Evolutionary conservation across 2,888 invertebrate genomes (phyloP), one percentile per base, ranked within the genome.

Genomic region (Troilus luridus): DNA sequence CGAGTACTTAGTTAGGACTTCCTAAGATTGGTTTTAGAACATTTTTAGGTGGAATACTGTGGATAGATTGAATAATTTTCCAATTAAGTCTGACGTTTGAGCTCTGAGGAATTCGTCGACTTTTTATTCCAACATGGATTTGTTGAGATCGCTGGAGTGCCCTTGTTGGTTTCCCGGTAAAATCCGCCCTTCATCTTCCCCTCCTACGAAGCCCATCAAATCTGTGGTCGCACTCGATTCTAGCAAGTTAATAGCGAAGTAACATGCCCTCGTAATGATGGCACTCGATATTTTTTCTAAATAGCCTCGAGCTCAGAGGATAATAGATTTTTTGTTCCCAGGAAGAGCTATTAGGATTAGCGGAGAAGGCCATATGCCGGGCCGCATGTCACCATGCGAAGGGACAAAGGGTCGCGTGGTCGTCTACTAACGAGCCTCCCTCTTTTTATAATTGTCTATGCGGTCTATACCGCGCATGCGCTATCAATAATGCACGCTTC

Each of bases 341-440:
- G 5, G 56, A 21, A 58, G 85, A 85, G 85, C 85, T 56, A 85
- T 85, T 85, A 85, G 90, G 90, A 90, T 90, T 90, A 90, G 90
- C 54, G 89, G 19, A 6, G 12, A 1, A 24, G 12, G 90, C 90
- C 90, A 90, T 90, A 90, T 90, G 90, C 90, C 77, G 77, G n/a
- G 64, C 90, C 54, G 90, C 90, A 90, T 90, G 90, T 90, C 90
- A 90, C 90, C 90, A 56, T 41, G 41, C 24, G 17, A 10, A 19
- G 12, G 90, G 67, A 90, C 90, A 90, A 90, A 72, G 90, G 90
- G 56, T 14, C 24, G 56, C 90, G 62, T 41, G 58, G 56, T 58
- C 12, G 0, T 24, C 21, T n/a, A 11, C 72, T 90, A 90, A 90
- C 90, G 90, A 90, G 72, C 14, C 77, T 6, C 81, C 81, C 81